Conservation (phyloP, 30 jellyfish, hydroid and myxozoan genomes). For the Hydra vulgaris region DNA sequence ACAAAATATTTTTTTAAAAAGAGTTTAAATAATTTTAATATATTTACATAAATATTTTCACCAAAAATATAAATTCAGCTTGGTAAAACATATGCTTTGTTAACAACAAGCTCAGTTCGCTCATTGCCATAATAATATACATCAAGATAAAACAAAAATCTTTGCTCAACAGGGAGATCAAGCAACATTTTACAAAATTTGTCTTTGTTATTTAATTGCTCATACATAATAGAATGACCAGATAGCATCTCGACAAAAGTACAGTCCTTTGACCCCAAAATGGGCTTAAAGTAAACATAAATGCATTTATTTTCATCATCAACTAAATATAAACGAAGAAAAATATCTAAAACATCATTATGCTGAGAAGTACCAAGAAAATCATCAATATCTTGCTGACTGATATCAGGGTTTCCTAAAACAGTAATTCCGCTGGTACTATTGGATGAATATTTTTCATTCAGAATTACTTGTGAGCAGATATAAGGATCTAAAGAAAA, state of each 20-base stretch:
- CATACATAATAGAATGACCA: neutral
- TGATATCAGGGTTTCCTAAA: neutral
- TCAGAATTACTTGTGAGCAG: neutral
- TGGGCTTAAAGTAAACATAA: neutral
- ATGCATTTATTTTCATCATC: neutral
- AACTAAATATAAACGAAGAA: neutral
- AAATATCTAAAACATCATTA: neutral
- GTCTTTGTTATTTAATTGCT: neutral
- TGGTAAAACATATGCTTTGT: neutral
- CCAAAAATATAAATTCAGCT: no score
- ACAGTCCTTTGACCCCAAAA: neutral
- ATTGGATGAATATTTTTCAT: neutral
- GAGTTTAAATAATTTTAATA: no score
- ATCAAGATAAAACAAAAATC: neutral
- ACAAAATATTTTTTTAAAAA: no score
- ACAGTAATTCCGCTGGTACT: neutral
- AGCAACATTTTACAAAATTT: neutral
- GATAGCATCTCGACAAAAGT: neutral
- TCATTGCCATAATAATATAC: neutral
- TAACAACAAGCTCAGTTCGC: neutral
- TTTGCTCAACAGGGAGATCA: neutral
- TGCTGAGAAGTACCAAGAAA: neutral
- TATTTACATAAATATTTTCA: no score
- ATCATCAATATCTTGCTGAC: neutral
- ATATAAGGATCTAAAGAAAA: no score